A percentile compares a stretch with the other conserved stretches of the same genome.
Conservation (phyloP, 2,888 invertebrate species). For the Amitus sp. region DNA sequence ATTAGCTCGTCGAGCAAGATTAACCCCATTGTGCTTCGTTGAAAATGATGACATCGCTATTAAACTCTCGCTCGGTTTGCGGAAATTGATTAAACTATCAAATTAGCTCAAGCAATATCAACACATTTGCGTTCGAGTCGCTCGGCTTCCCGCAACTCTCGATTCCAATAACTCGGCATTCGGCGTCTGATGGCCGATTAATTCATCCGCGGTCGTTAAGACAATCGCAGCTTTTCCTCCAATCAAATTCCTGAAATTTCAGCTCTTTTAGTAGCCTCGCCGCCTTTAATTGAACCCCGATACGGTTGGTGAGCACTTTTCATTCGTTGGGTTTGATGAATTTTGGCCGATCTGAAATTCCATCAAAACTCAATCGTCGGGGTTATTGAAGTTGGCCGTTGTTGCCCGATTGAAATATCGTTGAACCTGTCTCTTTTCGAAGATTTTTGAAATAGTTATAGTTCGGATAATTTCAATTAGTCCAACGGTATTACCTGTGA, state of each 20-base stretch:
- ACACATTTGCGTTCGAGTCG: slow-evolving; percentile 40
- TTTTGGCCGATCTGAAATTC: no score
- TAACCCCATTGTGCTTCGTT: slow-evolving; percentile 63
- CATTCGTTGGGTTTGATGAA: no score
- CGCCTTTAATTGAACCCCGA: no score
- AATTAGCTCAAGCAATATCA: slow-evolving; percentile 65
- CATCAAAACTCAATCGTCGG: no score
- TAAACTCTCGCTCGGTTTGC: slow-evolving; percentile 64
- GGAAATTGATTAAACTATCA: slow-evolving; percentile 67
- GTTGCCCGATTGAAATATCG: no score
- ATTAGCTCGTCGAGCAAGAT: slow-evolving; percentile 65
- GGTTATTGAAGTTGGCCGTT: no score
- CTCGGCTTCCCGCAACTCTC: slow-evolving; percentile 24
- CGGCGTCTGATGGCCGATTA: slow-evolving; percentile 22
- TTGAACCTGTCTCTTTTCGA: no score
- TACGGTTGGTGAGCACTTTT: no score
- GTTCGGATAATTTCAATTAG: no score
- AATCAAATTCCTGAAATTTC: slow-evolving; percentile 34
- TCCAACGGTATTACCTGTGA: no score
- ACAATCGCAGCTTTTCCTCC: slow-evolving; percentile 25
- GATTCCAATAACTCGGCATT: slow-evolving; percentile 40
- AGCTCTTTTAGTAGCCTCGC: no score
- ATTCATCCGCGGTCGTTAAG: slow-evolving; percentile 34
- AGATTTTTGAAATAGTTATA: no score
- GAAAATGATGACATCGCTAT: slow-evolving; percentile 66